These are phyloP conservation scores for Oikopleura dioica DNA, from an alignment of 23 tunicate species.

Conservation along the genomic window DNA sequence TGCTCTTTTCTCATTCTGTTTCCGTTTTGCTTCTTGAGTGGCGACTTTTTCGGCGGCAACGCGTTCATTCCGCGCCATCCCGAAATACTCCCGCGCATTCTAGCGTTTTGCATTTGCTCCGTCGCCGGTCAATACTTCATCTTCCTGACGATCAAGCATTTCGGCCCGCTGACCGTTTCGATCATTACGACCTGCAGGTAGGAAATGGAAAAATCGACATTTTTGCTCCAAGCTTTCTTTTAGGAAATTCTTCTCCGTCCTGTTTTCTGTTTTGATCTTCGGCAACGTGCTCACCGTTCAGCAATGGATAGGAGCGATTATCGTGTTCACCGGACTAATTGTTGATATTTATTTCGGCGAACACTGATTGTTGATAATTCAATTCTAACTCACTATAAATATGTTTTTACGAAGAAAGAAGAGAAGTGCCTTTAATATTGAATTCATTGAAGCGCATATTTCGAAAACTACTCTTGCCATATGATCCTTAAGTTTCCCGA, in stretches of 20 bases:
- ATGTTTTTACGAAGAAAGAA: too few species aligned
- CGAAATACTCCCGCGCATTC: neutral
- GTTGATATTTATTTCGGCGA: neutral
- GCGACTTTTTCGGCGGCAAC: neutral
- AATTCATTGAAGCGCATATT: too few species aligned
- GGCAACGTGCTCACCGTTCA: neutral
- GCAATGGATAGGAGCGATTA: neutral
- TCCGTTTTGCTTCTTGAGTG: neutral
- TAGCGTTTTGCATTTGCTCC: neutral
- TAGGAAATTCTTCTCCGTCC: neutral
- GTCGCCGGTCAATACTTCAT: neutral
- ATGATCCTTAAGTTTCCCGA: too few species aligned
- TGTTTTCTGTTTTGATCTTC: neutral
- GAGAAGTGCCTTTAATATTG: too few species aligned
- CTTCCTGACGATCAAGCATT: neutral
- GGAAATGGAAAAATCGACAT: neutral
- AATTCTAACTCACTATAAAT: too few species aligned
- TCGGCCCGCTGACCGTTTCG: neutral
- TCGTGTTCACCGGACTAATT: neutral
- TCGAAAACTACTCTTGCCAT: too few species aligned
- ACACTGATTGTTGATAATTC: too few species aligned
- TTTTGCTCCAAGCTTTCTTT: neutral
- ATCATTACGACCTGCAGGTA: neutral
- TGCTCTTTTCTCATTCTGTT: slow-evolving; percentile 39
- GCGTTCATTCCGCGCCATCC: neutral